Evolutionary conservation across 2,888 invertebrate genomes (phyloP), one percentile per base, ranked within the genome.

Genomic region (Drosophila mulleri): DNA sequence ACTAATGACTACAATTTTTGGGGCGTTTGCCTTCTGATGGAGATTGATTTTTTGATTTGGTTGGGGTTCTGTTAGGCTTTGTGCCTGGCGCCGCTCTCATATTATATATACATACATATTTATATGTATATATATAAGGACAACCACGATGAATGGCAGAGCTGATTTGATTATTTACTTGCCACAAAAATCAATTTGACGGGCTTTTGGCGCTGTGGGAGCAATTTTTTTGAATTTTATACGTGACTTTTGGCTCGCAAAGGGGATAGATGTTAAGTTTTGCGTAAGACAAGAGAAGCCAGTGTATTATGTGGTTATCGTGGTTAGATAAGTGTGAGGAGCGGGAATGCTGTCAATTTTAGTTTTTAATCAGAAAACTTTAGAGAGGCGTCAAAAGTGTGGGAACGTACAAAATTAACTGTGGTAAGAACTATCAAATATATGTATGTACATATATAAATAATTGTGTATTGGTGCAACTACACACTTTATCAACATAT

Each of bases 1-100:
- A 84, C 83, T 84, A 84, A 84, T 84, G 83, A 88, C 83, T 83
- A 74, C 78, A 80, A 85, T 88, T 85, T 88, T 74, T 67, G 68
- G 80, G 83, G 83, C 88, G 83, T 88, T 70, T 57, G 75, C 57
- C 50, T 58, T 66, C 64, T 70, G 67, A 70, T 71, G 72, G 72
- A 87, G 77, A 83, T 83, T 83, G 83, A 87, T 83, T 83, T 84
- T 83, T 29, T 26, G 41, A 29, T 41, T 74, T n/a, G 29, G 42
- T 48, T 48, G n/a, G 9, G 29, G 41, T 12, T 60, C 61, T 66
- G 5, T 79, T 60, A 26, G 37, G 57, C 48, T 59, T 69, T 77
- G 67, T 54, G 39, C 48, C 45, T 54, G 69, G 78, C 82, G 82
- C 82, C 82, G 71, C 73, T 73, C 60, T 62, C 57, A 47, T 67